Base-by-base conservation (phyloP, 2,113 vertebrate species). In the Circaetus cinerascens region DNA sequence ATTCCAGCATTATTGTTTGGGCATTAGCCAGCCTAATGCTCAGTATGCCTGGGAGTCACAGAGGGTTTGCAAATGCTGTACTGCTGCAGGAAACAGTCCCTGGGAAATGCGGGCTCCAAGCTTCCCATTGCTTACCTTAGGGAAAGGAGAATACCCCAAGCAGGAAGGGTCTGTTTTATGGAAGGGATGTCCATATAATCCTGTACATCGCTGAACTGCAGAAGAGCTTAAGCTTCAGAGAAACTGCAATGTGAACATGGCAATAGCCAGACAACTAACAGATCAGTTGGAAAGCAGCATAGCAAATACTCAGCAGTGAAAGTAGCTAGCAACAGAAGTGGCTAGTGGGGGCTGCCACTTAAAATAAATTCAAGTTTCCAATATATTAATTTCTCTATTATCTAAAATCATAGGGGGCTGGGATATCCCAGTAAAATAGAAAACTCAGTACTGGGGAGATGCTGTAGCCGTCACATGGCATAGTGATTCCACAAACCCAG, bases 121-220 rank as follows among this genome's bases (percentile, higher is more conserved):
- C 40, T 91, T 95, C 84, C 56, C 87, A 87, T 9, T 85, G 80
- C 78, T 95, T 94, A 82, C 90, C 77, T 94, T 55, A 51, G 89
- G 89, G 86, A 95, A 71, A 95, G 92, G 26, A 91, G 51, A 91
- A 95, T 92, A 88, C 75, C 55, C 95, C 53, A 68, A 1, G 76
- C 69, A 93, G 90, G 90, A 96, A 93, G 43, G 21, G 40, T 71
- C 73, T 74, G 38, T 20, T 85, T 60, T 45, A 43, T 68, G 66
- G 48, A 64, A 64, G 66, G 40, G 69, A 71, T 67, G n/a, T 68
- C 45, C 45, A 32, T 87, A n/a, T 75, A 93, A 87, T 25, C 51
- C 60, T 59, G 48, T 26, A 30, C 34, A 55, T 72, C 77, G 57
- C 80, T 29, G 34, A 81, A 55, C 18, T 9, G 17, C 53, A 59